Evolutionary conservation across 2,888 invertebrate species (phyloP), one percentile per base, ranked within the genome.

Genomic region (Eilema caniola): DNA sequence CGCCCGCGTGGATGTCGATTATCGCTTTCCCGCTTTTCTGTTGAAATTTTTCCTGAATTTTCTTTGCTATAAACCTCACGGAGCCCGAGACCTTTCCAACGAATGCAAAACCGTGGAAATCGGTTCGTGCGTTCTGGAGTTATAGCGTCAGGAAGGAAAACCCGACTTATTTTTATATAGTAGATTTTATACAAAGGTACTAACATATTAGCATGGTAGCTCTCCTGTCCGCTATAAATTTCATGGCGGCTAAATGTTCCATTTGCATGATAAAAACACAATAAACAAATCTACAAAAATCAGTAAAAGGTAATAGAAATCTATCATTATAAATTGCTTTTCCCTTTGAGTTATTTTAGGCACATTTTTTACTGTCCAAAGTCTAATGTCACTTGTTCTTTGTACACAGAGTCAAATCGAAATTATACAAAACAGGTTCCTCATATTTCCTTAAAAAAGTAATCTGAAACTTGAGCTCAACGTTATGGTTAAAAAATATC

Each of bases 201-300:
- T 59, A 59, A 70, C 70, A 59, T 59, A 70, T 24, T 59, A 63
- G 59, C 56, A 66, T 66, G n/a, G 62, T 25, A n/a, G 62, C 56
- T 24, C 16, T 37, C 59, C 57, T 66, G 20, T 65, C 56, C 25
- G 66, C 33, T 67, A 68, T 62, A 24, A 62, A 10, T 72, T 72
- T 62, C 57, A 68, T 64, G 2, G 28, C 41, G 14, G 23, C 41
- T 60, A 47, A 23, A 2, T 53, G 56, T 57, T 64, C 56, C 68
- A 37, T 72, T 47, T 68, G 62, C 71, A 63, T 62, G 20, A 37
- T 59, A 3, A 69, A n/a, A 24, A 64, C 24, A 63, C 25, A 65
- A 61, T 62, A 66, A n/a, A 61, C 37, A 56, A 37, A 25, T 57
- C 2, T 68, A 68, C 25, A 63, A 68, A 68, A 62, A 28, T 31